Conservation (phyloP, 92 coral and sea anemone species). For the Pocillopora grandis region DNA sequence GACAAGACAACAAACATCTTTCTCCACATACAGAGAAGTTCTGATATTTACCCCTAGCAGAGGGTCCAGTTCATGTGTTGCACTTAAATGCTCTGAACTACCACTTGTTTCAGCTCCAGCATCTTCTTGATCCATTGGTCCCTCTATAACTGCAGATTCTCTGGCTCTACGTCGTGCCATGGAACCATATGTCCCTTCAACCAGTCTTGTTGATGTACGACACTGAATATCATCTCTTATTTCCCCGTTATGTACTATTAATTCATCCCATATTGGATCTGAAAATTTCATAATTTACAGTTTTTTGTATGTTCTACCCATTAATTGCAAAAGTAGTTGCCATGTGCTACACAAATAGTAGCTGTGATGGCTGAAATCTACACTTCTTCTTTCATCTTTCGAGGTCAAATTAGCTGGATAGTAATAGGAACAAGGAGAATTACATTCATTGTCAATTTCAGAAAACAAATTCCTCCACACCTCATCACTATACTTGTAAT, state of each 20-base stretch:
- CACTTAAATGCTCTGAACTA: slow-evolving; percentile 14
- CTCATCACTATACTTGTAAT: too few species aligned
- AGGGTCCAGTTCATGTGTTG: slow-evolving; percentile 8
- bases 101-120: slow-evolving; percentile 25
- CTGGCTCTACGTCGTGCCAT: slow-evolving; percentile 20
- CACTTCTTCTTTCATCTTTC: too few species aligned
- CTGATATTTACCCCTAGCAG: slow-evolving; percentile 22
- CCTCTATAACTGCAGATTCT: background rate
- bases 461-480: too few species aligned
- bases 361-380: too few species aligned
- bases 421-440: too few species aligned
- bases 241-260: slow-evolving; percentile 39
- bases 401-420: too few species aligned
- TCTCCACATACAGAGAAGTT: background rate
- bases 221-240: slow-evolving; percentile 10
- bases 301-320: background rate
- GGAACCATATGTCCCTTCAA: slow-evolving; percentile 41
- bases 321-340: too few species aligned
- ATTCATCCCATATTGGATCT: slow-evolving; percentile 57
- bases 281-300: background rate
- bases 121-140: slow-evolving; percentile 23
- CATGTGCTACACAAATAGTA: too few species aligned
- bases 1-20: background rate
- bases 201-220: slow-evolving; percentile 17
- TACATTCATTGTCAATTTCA: too few species aligned